Percentiles rank a stretch among this genome's conserved stretches.
Conservation (phyloP, 1,140 invertebrate species). For the Antheraea mylitta region DNA sequence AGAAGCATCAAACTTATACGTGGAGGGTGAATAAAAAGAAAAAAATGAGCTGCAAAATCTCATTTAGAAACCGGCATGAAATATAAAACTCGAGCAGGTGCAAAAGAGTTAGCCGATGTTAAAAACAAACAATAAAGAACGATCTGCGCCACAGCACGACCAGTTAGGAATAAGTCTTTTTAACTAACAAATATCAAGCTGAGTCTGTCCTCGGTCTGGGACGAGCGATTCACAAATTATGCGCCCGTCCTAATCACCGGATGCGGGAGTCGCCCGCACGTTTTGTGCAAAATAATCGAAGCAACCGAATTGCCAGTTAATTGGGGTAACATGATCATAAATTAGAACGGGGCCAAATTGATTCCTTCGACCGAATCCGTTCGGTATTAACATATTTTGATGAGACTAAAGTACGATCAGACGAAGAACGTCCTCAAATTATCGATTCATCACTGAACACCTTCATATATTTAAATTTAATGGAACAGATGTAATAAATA, state of each 20-base stretch:
- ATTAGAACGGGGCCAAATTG: constrained; percentile 61
- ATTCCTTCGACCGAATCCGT: constrained; percentile 41
- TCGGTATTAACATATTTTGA: constrained; percentile 68
- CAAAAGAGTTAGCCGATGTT: constrained; percentile 48
- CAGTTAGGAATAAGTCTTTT: constrained; percentile 52
- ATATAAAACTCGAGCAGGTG: constrained; percentile 62
- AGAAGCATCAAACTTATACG: constrained; percentile 25
- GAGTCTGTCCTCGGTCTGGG: constrained; percentile 28
- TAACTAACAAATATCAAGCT: constrained; percentile 69
- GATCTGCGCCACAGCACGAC: constrained; percentile 35
- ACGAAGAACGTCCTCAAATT: constrained; percentile 57
- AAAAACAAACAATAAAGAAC: constrained; percentile 54
- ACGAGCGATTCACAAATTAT: constrained; percentile 72
- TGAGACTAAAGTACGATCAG: constrained; percentile 59
- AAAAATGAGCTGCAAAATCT: constrained; percentile 41
- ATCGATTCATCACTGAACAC: constrained; percentile 4
- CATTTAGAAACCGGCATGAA: constrained; percentile 44
- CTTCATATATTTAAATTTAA: constrained; percentile 4
- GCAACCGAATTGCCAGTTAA: constrained; percentile 75
- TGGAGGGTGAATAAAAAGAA: constrained; percentile 25
- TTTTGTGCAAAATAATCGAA: constrained; percentile 74
- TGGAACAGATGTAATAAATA: not conserved
- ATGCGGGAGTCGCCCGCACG: constrained; percentile 74
- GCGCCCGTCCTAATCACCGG: constrained; percentile 69
- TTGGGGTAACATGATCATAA: constrained; percentile 69